These are phyloP conservation scores for Drosophila eohydei DNA, from an alignment of 2,888 invertebrate genomes.

Conservation along the genomic window DNA sequence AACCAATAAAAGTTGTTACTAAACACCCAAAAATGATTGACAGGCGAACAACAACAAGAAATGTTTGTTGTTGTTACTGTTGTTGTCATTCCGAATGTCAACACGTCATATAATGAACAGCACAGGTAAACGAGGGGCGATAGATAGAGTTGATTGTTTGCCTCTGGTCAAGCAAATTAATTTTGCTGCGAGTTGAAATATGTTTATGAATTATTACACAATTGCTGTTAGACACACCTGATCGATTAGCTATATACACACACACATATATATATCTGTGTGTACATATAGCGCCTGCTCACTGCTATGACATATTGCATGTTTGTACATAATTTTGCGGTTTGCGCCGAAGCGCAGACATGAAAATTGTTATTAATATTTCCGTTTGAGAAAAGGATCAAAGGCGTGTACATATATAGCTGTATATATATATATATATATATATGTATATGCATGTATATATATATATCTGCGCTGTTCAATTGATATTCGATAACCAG, in stretches of 20 bases:
- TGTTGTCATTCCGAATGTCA: constrained; percentile 73
- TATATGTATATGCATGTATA: background rate
- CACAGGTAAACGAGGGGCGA: constrained; percentile 25
- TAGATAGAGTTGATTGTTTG: constrained; percentile 27
- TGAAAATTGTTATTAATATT: constrained; percentile 60
- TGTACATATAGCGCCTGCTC: background rate
- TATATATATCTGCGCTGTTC: background rate
- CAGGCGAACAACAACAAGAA: constrained; percentile 42
- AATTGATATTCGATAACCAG: constrained; percentile 65
- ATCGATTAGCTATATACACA: constrained; percentile 62
- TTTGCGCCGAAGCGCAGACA: constrained; percentile 43
- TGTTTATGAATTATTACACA: constrained; percentile 81
- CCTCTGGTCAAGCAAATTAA: constrained; percentile 67
- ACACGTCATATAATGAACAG: constrained; percentile 73
- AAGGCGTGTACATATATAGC: background rate
- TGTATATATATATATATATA: background rate
- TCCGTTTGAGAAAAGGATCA: constrained; percentile 44
- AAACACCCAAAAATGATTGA: constrained; percentile 70
- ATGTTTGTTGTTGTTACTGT: constrained; percentile 36
- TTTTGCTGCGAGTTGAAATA: constrained; percentile 71
- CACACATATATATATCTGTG: background rate
- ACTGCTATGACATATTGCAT: constrained; percentile 72
- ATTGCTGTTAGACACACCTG: constrained; percentile 69
- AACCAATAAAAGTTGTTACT: constrained; percentile 64
- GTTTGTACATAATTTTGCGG: constrained; percentile 75